These are phyloP conservation scores for Hassar affinis DNA, from an alignment of 2,113 vertebrate species.

Conservation along the genomic window DNA sequence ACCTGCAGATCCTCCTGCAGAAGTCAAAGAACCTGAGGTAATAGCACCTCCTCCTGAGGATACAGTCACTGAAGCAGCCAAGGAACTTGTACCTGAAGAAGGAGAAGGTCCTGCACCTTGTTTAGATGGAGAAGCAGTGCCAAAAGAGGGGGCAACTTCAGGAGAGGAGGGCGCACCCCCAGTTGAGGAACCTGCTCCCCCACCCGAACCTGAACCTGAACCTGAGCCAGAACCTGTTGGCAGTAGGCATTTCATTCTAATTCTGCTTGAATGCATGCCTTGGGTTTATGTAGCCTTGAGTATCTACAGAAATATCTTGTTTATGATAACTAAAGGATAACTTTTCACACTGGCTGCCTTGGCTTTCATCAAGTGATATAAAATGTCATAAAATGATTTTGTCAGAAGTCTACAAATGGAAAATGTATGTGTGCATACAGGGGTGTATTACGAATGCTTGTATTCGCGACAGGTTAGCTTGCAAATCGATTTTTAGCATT, in stretches of 20 bases:
- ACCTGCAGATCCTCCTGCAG: conserved; percentile 25
- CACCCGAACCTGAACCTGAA: conserved; percentile 52
- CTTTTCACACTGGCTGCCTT: not conserved
- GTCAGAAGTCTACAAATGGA: not conserved
- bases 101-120: conserved; percentile 21
- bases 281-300: not conserved
- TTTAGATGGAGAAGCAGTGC: conserved; percentile 38
- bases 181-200: conserved; percentile 43
- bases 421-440: too few relatives aligned
- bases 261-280: conserved; percentile 18
- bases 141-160: conserved; percentile 35
- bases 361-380: too few relatives aligned
- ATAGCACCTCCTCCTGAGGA: conserved; percentile 38
- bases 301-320: not conserved
- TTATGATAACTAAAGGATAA: not conserved
- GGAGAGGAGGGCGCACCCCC: conserved; percentile 44
- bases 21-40: conserved; percentile 41
- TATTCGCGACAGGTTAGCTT: not conserved
- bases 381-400: not conserved
- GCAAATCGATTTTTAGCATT: not conserved
- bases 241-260: conserved; percentile 63
- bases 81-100: conserved; percentile 34
- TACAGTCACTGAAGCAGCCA: conserved; percentile 33
- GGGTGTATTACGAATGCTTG: not conserved
- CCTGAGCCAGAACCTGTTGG: conserved; percentile 55